Percentiles rank a stretch among this genome's conserved stretches.
Evolutionary conservation across 2,113 vertebrate species (phyloP).

Genomic region (Ictalurus punctatus): DNA sequence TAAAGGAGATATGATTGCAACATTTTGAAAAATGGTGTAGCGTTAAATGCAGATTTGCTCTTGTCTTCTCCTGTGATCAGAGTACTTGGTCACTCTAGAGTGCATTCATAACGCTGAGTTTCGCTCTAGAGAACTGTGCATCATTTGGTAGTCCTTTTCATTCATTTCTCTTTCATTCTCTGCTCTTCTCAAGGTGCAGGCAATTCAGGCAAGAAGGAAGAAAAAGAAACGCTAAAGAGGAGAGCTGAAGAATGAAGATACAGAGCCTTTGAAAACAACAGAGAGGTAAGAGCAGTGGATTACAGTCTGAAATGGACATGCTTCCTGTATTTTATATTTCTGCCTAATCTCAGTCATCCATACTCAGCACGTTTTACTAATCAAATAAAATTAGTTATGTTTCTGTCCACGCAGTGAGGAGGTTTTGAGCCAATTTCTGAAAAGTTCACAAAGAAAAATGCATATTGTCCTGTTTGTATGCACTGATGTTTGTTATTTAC

Average conservation of each 20-base stretch:
- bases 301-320: neutral
- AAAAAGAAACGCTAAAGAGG: constrained; percentile 37
- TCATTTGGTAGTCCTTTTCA: constrained; percentile 73
- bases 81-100: constrained; percentile 55
- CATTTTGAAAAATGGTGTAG: constrained; percentile 24
- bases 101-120: neutral
- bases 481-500: neutral
- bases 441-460: neutral
- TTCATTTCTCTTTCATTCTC: constrained; percentile 71
- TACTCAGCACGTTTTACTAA: neutral
- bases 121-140: constrained; percentile 54
- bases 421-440: neutral
- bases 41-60: constrained; percentile 68
- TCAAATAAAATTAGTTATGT: neutral
- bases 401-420: neutral
- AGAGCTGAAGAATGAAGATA: constrained; percentile 74
- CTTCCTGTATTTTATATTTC: neutral
- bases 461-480: neutral
- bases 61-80: constrained; percentile 65
- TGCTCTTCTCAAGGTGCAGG: constrained; percentile 63
- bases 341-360: too few species aligned
- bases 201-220: constrained; percentile 52
- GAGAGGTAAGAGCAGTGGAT: constrained; percentile 66
- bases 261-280: constrained; percentile 72
- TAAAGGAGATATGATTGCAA: neutral